Conservation (phyloP, 2,113 vertebrate species). For the Hypocryptadius cinnamomeus region DNA sequence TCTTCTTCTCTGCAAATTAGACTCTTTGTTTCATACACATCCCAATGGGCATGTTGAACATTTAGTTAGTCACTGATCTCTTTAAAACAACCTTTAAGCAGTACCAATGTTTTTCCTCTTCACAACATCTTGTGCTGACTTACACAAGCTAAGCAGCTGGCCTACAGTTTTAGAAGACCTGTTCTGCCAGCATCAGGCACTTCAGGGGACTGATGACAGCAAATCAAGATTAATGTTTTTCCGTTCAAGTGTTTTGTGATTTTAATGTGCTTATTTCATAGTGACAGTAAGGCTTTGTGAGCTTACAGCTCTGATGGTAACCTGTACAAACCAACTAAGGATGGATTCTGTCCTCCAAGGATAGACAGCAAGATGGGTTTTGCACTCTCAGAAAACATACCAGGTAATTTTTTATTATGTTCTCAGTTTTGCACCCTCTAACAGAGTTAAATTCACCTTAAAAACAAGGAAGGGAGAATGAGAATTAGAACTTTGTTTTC, state of each 20-base stretch:
- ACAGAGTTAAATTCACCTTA: background rate
- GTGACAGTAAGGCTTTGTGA: background rate
- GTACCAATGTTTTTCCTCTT: background rate
- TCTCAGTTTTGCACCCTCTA: background rate
- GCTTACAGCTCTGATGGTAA: background rate
- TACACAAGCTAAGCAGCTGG: background rate
- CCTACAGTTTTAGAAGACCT: background rate
- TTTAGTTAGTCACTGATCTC: background rate
- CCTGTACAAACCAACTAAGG: background rate
- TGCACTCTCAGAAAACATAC: background rate
- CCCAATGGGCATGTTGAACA: background rate
- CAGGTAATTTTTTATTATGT: background rate
- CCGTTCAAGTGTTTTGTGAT: background rate
- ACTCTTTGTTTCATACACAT: background rate
- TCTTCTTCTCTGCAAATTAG: background rate
- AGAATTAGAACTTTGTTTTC: background rate
- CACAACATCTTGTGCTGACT: background rate
- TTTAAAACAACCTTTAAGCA: slow-evolving; percentile 7
- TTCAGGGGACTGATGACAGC: background rate
- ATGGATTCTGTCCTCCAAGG: background rate
- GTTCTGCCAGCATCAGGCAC: background rate
- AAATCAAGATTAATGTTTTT: background rate
- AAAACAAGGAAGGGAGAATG: background rate
- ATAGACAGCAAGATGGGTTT: background rate
- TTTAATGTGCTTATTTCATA: background rate